Conservation (phyloP, 2,888 invertebrate genomes). For the Ptilodon capucinus region DNA sequence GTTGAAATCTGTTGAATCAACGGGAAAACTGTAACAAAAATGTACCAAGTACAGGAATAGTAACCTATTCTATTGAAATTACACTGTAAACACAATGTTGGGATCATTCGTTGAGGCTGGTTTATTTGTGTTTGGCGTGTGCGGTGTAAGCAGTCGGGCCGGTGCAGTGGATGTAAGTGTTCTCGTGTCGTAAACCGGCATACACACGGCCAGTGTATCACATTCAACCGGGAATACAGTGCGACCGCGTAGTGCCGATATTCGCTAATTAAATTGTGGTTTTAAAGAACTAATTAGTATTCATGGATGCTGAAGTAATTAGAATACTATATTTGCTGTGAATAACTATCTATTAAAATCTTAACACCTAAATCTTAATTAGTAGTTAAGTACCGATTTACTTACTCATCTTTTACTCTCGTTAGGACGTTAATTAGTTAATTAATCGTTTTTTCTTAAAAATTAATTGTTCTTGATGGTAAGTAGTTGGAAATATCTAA, state of each 20-base stretch:
- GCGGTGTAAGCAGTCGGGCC: conserved; percentile 28
- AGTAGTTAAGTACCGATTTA: too few species aligned
- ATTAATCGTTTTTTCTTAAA: too few species aligned
- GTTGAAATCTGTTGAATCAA: not conserved
- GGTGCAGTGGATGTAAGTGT: conserved; percentile 25
- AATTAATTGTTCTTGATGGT: too few species aligned
- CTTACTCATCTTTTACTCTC: too few species aligned
- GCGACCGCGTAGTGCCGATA: not conserved
- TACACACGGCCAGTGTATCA: not conserved
- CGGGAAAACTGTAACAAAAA: not conserved
- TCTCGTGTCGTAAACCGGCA: conserved; percentile 8
- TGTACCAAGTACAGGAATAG: conserved; percentile 12
- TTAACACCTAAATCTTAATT: too few species aligned
- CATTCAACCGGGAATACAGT: not conserved
- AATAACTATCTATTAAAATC: too few species aligned
- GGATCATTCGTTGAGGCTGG: conserved; percentile 49
- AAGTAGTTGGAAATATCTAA: too few species aligned
- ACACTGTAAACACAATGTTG: conserved; percentile 45
- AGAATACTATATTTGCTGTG: too few species aligned
- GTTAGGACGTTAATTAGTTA: too few species aligned
- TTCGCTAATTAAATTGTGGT: not conserved
- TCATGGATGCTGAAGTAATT: too few species aligned
- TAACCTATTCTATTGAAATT: conserved; percentile 30
- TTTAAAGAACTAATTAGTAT: not conserved
- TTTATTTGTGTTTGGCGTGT: conserved; percentile 51